Base-by-base conservation (phyloP, 2,888 invertebrate species). In the Isotomurus palustris region DNA sequence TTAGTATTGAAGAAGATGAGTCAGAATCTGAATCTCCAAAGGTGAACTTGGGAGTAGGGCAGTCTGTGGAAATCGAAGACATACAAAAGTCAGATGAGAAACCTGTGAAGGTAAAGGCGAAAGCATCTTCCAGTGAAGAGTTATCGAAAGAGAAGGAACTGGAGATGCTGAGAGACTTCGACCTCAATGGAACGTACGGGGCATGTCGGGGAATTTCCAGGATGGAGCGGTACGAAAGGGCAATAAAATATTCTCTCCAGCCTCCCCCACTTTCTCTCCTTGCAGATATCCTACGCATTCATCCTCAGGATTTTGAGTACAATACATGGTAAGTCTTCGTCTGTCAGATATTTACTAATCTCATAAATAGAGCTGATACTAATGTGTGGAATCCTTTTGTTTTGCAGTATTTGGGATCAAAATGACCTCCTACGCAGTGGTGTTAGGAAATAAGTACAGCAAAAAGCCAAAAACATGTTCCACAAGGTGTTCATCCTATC, bases 131-230 rank as follows among this genome's bases (percentile, higher is more conserved):
- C n/a, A n/a, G n/a, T n/a, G 32, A 32, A 32, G 14, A 8, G 32
- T 32, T 32, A 32, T 14, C 8, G 17, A 8, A 25, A 8, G 51
- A 48, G 19, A 38, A 56, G 12, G 38, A 57, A 22, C 22, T 24
- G 5, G 43, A 49, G 28, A 24, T 60, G 5, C 21, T 63, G 12
- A 58, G 27, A 14, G n/a, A 45, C n/a, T 63, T 63, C 45, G 63
- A 63, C 41, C 40, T 63, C 28, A 55, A 60, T 41, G 38, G 21
- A 6, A 12, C 21, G 8, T 63, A 55, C 40, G 63, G 63, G 3
- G 51, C 63, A 24, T 63, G 63, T 32, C 63, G 60, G 12, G 63
- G 63, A 14, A 60, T 63, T 29, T 28, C 59, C 14, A 36, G 63
- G 4, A 32, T 32, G 10, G 56, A 53, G 10, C 32, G 63, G 5